These are phyloP conservation scores for Peromyscus melanophrys DNA, from an alignment of 2,797 vertebrate species.

Conservation along the genomic window DNA sequence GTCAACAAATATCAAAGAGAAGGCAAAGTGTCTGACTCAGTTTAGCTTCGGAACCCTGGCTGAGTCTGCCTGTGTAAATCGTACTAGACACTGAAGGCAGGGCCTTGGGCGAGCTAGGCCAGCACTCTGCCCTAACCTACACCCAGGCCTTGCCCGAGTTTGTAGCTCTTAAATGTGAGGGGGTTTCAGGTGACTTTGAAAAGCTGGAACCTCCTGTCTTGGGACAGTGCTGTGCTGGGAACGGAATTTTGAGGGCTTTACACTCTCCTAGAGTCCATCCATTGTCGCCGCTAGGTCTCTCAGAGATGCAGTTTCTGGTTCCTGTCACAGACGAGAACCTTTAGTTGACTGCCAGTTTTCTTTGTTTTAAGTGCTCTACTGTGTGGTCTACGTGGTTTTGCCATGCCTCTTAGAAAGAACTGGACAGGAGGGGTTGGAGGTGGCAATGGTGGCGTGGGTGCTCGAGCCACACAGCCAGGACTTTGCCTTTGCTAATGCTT, in stretches of 20 bases:
- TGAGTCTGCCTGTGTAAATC: background rate
- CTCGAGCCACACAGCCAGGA: background rate
- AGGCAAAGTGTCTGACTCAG: background rate
- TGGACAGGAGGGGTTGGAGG: background rate
- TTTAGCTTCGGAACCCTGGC: background rate
- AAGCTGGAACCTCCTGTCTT: background rate
- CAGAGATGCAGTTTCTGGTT: conserved; percentile 2
- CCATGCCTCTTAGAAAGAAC: conserved; percentile 21
- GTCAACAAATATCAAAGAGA: background rate
- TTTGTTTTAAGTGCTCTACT: background rate
- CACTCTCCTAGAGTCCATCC: background rate
- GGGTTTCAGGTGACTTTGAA: background rate
- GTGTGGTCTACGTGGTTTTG: background rate
- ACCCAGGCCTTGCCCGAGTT: background rate
- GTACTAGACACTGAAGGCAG: background rate
- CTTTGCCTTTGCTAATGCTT: background rate
- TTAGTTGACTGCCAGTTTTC: conserved; percentile 31
- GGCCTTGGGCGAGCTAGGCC: background rate
- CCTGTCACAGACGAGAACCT: conserved; percentile 11
- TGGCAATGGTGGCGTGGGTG: background rate
- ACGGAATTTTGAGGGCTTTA: background rate
- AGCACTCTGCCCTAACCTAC: background rate
- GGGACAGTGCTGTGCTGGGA: background rate
- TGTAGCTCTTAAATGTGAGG: background rate
- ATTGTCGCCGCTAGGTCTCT: background rate